These are phyloP conservation scores for Carassius auratus DNA, from an alignment of 2,113 vertebrate species.

Conservation along the genomic window DNA sequence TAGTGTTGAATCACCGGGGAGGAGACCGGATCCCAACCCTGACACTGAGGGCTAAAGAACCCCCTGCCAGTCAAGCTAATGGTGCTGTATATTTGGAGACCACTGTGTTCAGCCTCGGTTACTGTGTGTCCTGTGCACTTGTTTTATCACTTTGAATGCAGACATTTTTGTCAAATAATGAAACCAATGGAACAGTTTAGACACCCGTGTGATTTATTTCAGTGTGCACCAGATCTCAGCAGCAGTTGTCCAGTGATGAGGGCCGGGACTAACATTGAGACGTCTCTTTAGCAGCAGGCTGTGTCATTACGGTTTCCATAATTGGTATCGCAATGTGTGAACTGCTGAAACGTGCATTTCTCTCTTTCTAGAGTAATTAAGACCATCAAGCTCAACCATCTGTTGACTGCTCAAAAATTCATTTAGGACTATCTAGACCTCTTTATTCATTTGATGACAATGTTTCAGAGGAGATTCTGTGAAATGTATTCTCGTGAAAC, in stretches of 20 bases:
- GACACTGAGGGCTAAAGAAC: constrained; percentile 12
- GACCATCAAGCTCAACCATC: constrained; percentile 18
- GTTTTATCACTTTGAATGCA: background rate
- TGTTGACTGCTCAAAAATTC: background rate
- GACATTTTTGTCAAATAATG: background rate
- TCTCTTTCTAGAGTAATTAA: constrained; percentile 14
- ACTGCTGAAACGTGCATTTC: background rate
- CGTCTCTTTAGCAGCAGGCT: background rate
- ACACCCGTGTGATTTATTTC: background rate
- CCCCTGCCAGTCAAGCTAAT: constrained; percentile 22
- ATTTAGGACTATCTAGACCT: background rate
- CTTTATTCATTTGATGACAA: background rate
- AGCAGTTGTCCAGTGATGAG: background rate
- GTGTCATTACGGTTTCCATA: background rate
- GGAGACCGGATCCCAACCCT: constrained; percentile 34
- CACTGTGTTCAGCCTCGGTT: background rate
- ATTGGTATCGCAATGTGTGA: background rate
- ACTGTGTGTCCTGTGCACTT: background rate
- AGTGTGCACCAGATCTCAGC: background rate
- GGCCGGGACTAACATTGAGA: background rate
- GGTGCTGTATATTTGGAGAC: background rate
- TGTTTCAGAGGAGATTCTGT: background rate
- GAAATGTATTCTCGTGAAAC: background rate
- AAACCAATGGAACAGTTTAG: background rate
- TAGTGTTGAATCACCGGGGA: constrained; percentile 38